A percentile compares a stretch with the other conserved stretches of the same genome.
Conservation (phyloP, 2,113 vertebrate species). For the Geothlypis trichas region DNA sequence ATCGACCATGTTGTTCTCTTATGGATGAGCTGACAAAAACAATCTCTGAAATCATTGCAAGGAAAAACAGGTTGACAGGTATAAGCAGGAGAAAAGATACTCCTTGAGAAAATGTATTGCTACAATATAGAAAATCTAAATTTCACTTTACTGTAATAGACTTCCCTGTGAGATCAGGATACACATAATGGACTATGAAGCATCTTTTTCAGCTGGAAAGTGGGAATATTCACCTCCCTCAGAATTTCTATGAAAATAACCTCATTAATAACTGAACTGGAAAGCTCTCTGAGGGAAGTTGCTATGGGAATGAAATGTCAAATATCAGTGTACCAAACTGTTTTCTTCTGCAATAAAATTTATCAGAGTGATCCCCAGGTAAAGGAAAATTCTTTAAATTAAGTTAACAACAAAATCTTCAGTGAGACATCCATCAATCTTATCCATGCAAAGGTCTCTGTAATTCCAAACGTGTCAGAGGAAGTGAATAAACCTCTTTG, state of each 20-base stretch:
- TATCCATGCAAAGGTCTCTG: background rate
- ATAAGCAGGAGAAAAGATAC: background rate
- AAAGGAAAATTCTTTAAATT: constrained; percentile 10
- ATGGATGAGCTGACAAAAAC: background rate
- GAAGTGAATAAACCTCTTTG: background rate
- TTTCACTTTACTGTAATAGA: background rate
- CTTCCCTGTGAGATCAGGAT: background rate
- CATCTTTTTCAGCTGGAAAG: background rate
- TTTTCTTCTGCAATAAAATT: constrained; percentile 2
- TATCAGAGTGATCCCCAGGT: background rate
- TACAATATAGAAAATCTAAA: background rate
- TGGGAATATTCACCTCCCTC: background rate
- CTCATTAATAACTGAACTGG: constrained; percentile 39
- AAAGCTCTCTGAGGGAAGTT: background rate
- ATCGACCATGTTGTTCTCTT: background rate
- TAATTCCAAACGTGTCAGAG: background rate
- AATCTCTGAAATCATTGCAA: background rate
- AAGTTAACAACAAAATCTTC: background rate
- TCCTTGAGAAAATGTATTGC: background rate
- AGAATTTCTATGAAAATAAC: constrained; percentile 13
- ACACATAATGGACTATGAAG: background rate
- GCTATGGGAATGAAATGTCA: constrained; percentile 43
- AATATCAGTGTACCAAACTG: background rate
- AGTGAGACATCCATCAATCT: background rate
- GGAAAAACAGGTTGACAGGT: background rate